Conservation (phyloP, 2,888 invertebrate genomes). For the Machimus atricapillus region DNA sequence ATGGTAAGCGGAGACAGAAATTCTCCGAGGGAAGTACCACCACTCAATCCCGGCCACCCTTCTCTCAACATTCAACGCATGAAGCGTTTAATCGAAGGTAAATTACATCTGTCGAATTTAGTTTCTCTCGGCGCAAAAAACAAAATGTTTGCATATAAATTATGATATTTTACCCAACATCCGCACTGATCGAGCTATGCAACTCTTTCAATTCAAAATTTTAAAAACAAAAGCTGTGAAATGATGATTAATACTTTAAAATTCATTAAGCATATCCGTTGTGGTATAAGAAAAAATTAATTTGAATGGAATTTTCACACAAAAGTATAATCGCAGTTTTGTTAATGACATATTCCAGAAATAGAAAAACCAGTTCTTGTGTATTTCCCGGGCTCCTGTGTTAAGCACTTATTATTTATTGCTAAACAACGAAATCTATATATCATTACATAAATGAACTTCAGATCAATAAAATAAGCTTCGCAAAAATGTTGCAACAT, state of each 20-base stretch:
- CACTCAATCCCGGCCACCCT: no score
- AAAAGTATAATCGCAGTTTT: neutral
- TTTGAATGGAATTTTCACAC: neutral
- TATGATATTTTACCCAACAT: neutral
- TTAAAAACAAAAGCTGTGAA: neutral
- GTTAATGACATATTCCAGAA: neutral
- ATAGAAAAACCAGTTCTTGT: neutral
- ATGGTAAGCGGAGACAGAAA: no score
- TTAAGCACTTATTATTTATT: neutral
- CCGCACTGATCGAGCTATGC: neutral
- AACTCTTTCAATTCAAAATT: neutral
- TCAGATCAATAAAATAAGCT: neutral
- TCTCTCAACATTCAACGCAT: no score
- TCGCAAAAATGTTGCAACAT: neutral
- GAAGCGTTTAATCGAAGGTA: neutral
- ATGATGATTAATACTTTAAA: neutral
- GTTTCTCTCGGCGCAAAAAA: neutral
- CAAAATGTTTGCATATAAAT: neutral
- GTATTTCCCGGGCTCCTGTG: neutral
- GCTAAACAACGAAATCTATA: neutral
- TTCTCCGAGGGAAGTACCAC: no score
- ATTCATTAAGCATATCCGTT: neutral
- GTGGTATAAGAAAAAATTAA: neutral
- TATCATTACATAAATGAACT: neutral
- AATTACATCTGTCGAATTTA: neutral